Evolutionary conservation across 2,113 vertebrate genomes (phyloP).

Genomic region (Anser cygnoides): DNA sequence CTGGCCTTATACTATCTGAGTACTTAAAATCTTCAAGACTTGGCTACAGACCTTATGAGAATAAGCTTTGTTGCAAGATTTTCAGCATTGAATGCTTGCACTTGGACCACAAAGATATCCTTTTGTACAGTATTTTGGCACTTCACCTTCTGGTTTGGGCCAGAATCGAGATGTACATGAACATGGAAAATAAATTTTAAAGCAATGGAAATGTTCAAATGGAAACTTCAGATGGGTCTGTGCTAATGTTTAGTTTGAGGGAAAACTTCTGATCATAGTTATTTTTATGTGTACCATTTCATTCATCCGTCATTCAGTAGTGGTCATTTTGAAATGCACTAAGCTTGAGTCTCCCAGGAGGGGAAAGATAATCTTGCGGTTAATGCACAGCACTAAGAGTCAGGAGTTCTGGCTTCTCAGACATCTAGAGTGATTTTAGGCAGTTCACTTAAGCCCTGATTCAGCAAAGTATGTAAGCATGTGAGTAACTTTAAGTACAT

Average conservation of each 20-base stretch:
- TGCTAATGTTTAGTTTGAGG: slow-evolving; percentile 50
- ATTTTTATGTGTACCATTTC: slow-evolving; percentile 56
- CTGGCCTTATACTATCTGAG: slow-evolving; percentile 30
- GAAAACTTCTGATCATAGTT: slow-evolving; percentile 59
- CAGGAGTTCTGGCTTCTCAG: slow-evolving; percentile 42
- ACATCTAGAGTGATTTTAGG: slow-evolving; percentile 27
- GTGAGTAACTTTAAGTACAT: not conserved
- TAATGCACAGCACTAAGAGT: slow-evolving; percentile 59
- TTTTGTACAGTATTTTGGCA: slow-evolving; percentile 55
- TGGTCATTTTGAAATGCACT: slow-evolving; percentile 43
- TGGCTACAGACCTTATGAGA: slow-evolving; percentile 52
- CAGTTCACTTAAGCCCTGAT: slow-evolving; percentile 51
- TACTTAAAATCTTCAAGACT: slow-evolving; percentile 41
- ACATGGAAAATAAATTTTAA: slow-evolving; percentile 67
- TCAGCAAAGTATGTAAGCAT: slow-evolving; percentile 57
- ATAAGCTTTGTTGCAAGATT: slow-evolving; percentile 46
- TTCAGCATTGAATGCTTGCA: slow-evolving; percentile 37
- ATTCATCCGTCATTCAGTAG: slow-evolving; percentile 50
- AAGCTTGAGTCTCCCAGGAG: slow-evolving; percentile 21
- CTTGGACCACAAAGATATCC: slow-evolving; percentile 57
- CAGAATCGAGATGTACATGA: slow-evolving; percentile 45
- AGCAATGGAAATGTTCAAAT: slow-evolving; percentile 60
- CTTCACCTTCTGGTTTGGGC: slow-evolving; percentile 16
- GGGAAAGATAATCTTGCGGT: slow-evolving; percentile 35
- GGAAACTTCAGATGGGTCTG: slow-evolving; percentile 45